phyloP scores from a whole-genome alignment of 2,888 invertebrate genomes.

The Scelioninae gen. 1 region DNA sequence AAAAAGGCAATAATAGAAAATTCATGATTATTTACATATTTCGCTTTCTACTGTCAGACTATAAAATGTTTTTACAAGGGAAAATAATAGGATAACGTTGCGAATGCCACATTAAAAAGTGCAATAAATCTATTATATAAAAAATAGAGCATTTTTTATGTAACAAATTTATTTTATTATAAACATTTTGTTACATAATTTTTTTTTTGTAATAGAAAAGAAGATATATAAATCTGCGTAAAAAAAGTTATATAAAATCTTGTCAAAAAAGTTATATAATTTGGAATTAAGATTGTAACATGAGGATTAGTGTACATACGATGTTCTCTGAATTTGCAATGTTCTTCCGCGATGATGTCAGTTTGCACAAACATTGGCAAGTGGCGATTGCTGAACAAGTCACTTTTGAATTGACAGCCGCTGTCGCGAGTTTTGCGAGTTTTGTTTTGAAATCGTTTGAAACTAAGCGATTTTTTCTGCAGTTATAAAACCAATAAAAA shows the following conservation, averaged over 20 bases:
- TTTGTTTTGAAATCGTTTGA: conserved; percentile 23
- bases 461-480: neutral
- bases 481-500: conserved; percentile 37
- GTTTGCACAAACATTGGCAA: conserved; percentile 59
- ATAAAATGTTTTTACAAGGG: conserved; percentile 27
- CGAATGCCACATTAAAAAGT: neutral
- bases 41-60: conserved; percentile 39
- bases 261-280: neutral
- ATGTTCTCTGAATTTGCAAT: conserved; percentile 50
- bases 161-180: too few species aligned
- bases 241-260: too few species aligned
- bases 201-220: too few species aligned
- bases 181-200: too few species aligned
- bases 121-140: neutral
- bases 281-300: neutral
- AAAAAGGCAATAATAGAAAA: conserved; percentile 30
- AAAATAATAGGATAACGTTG: conserved; percentile 25
- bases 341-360: conserved; percentile 71
- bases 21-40: conserved; percentile 30
- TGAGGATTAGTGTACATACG: too few species aligned
- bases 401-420: conserved; percentile 41
- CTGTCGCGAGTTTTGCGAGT: neutral
- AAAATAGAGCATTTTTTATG: too few species aligned
- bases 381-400: neutral
- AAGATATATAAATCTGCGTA: too few species aligned